Evolutionary conservation across 2,888 invertebrate species (phyloP), one percentile per base, ranked within the genome.

Genomic region (Strigamia transsilvanica): DNA sequence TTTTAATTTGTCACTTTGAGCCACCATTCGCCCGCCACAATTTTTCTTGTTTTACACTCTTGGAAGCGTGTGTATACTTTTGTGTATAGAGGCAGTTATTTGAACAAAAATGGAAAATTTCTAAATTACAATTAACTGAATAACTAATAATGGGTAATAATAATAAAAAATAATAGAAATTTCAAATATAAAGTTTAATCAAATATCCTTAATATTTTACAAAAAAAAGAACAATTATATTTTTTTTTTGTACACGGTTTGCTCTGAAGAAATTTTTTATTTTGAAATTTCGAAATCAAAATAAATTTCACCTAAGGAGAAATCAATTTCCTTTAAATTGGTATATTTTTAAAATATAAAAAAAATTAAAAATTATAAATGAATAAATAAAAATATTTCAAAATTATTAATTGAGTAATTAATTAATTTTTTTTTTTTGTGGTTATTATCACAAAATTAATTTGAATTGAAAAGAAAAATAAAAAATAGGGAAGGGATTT

Each of bases 101-200:
- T 5, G 7, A 66, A 66, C 6, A 21, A 66, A n/a, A n/a, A n/a
- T n/a, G n/a, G n/a, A n/a, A n/a, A 66, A 66, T 21, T 46, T 66
- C 1, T 9, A n/a, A 21, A 66, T 21, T 66, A 66, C 61, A 66
- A 66, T 38, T 38, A 38, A 66, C 7, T 23, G 46, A 46, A 46
- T 46, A 46, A 21, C 61, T 12, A 66, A 5, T 51, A 18, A 27
- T 27, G 27, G 27, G 3, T 27, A 27, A 27, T 27, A 27, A 27
- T 27, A 27, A 27, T 2, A 23, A 66, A 66, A 66, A 66, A 66
- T 66, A 66, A 66, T 66, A 66, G 61, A 66, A 66, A 66, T 66
- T 66, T 66, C 61, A 66, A 66, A 66, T 66, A 66, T 66, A 66
- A 66, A 66, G 61, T 66, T 66, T 66, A 66, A 66, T 66, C 61